phyloP scores from a whole-genome alignment of 2,113 vertebrate genomes.

The Poeciliopsis occidentalis region DNA sequence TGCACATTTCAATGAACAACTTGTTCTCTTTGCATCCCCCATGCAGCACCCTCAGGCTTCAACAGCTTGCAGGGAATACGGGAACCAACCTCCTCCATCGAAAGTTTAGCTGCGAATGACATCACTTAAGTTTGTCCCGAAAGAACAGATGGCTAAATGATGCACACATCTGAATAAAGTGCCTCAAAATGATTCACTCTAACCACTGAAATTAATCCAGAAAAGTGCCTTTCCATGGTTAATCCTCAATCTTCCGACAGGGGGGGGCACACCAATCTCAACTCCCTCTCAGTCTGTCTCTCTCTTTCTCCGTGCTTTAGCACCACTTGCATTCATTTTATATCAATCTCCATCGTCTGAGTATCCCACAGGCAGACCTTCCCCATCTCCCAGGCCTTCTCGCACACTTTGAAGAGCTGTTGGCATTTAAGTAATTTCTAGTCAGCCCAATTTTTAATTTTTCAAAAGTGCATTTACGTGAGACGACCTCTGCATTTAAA shows the following conservation, averaged over 20 bases:
- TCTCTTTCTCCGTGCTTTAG: not conserved
- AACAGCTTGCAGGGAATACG: not conserved
- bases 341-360: slow-evolving; percentile 19
- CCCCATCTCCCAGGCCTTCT: slow-evolving; percentile 31
- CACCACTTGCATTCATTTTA: not conserved
- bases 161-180: slow-evolving; percentile 1
- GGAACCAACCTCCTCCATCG: slow-evolving; percentile 5
- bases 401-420: slow-evolving; percentile 10
- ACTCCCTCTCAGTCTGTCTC: not conserved
- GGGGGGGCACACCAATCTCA: not conserved
- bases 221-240: slow-evolving; percentile 1
- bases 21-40: too few species aligned
- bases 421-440: not conserved
- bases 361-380: not conserved
- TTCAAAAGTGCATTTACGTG: too few species aligned
- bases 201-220: slow-evolving; percentile 14
- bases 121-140: not conserved
- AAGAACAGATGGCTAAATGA: slow-evolving; percentile 29
- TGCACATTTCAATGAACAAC: too few species aligned
- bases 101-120: slow-evolving; percentile 16
- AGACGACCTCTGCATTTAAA: too few species aligned
- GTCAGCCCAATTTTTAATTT: too few species aligned
- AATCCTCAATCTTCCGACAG: slow-evolving; percentile 21
- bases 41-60: not conserved
- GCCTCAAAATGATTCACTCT: slow-evolving; percentile 2